Evolutionary conservation across 1,140 invertebrate genomes (phyloP).

Genomic region (Stegodyphus dumicola): DNA sequence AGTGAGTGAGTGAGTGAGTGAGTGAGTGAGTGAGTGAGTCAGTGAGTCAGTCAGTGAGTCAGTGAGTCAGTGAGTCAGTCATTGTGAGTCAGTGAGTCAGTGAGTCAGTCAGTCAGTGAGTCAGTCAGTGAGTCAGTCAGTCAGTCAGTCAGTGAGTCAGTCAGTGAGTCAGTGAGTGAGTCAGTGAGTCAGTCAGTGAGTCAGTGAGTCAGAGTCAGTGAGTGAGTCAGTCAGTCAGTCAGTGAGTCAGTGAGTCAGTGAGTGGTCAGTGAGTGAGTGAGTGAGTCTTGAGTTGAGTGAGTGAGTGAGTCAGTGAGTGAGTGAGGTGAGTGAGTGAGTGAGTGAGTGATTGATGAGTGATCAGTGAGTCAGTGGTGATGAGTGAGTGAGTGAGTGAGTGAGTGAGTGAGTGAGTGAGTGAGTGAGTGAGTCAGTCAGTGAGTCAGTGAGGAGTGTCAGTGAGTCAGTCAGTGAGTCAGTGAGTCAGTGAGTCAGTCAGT

Average conservation of each 20-base stretch:
- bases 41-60: background rate
- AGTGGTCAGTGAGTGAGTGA: slow-evolving; percentile 5
- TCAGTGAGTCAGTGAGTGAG: slow-evolving; percentile 5
- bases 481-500: no score
- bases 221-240: background rate
- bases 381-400: no score
- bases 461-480: no score
- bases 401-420: no score
- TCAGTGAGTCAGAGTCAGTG: background rate
- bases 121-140: slow-evolving; percentile 1
- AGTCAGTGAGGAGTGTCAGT: no score
- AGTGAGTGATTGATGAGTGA: background rate
- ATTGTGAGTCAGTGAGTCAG: background rate
- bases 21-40: background rate
- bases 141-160: background rate
- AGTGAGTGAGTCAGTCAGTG: no score
- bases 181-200: background rate
- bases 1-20: background rate
- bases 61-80: background rate
- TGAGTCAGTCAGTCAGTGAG: background rate
- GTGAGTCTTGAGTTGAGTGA: no score
- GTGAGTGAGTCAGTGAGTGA: no score
- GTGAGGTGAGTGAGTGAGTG: no score
- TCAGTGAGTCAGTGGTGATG: no score
- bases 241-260: background rate